These are phyloP conservation scores for Nothocercus nigrocapillus DNA, from an alignment of 2,113 vertebrate genomes.

Conservation along the genomic window DNA sequence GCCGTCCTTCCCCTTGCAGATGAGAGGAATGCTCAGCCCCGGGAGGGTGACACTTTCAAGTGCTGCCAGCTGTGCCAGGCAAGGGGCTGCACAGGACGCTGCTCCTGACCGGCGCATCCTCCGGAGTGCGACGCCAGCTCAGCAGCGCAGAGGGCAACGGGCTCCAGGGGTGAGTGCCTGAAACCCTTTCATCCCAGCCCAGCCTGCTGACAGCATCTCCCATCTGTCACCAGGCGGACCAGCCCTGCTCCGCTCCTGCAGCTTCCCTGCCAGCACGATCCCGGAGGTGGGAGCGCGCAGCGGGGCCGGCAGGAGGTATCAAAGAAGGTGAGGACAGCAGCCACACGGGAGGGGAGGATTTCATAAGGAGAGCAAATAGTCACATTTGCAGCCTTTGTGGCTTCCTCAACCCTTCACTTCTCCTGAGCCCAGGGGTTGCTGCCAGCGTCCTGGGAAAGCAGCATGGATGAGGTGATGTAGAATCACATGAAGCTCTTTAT, in stretches of 20 bases:
- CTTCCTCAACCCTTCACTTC: neutral
- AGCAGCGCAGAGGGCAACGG: fast-evolving
- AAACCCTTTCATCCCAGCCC: slow-evolving; percentile 70
- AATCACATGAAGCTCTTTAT: neutral
- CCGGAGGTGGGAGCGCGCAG: neutral
- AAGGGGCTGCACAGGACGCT: slow-evolving; percentile 19
- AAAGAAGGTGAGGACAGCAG: slow-evolving; percentile 43
- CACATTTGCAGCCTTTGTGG: slow-evolving; percentile 12
- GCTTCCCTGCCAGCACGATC: neutral
- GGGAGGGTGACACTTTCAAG: slow-evolving; percentile 48
- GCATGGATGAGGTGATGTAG: neutral
- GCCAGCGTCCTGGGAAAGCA: neutral
- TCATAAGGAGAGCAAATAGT: neutral
- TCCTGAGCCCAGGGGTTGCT: neutral
- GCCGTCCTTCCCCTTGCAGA: neutral
- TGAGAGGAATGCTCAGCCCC: slow-evolving; percentile 38
- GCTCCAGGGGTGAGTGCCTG: neutral
- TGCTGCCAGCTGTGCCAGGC: slow-evolving; percentile 59
- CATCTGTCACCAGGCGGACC: slow-evolving; percentile 54
- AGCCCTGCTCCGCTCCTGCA: slow-evolving; percentile 14
- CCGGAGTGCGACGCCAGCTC: neutral
- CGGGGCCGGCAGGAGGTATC: neutral
- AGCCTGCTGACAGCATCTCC: slow-evolving; percentile 47
- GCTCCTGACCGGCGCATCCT: slow-evolving; percentile 54
- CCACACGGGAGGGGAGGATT: neutral